Evolutionary conservation across 2,113 vertebrate genomes (phyloP).

Genomic region (Fulica atra): DNA sequence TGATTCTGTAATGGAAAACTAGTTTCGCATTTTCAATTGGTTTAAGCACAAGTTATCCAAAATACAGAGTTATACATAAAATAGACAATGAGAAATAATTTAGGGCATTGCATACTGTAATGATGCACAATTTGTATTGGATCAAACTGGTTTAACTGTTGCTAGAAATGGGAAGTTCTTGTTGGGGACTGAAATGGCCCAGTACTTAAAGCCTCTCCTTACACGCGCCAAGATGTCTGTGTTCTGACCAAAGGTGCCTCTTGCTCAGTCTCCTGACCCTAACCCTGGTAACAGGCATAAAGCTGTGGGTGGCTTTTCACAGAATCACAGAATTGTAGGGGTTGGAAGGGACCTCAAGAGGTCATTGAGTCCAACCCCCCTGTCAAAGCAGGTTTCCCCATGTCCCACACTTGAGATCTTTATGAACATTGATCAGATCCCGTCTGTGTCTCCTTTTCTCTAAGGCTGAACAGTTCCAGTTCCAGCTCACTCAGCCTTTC

Average conservation of each 20-base stretch:
- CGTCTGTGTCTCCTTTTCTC: no score
- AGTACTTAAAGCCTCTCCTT: neutral
- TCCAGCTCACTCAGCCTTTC: no score
- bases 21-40: neutral
- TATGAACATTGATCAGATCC: no score
- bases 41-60: neutral
- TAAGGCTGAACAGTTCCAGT: no score
- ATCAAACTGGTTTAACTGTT: neutral
- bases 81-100: neutral
- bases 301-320: neutral
- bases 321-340: no score
- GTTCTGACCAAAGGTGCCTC: neutral
- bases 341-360: no score
- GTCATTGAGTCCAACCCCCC: no score
- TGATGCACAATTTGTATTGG: neutral
- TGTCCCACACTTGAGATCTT: no score
- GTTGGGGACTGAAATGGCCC: neutral
- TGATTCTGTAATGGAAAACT: neutral
- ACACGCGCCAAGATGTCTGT: neutral
- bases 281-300: neutral
- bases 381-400: no score
- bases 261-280: accelerated
- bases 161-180: neutral
- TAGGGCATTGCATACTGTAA: neutral
- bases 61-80: neutral